Evolutionary conservation across 2,888 invertebrate genomes (phyloP), one percentile per base, ranked within the genome.

Genomic region (Eulithis testata): DNA sequence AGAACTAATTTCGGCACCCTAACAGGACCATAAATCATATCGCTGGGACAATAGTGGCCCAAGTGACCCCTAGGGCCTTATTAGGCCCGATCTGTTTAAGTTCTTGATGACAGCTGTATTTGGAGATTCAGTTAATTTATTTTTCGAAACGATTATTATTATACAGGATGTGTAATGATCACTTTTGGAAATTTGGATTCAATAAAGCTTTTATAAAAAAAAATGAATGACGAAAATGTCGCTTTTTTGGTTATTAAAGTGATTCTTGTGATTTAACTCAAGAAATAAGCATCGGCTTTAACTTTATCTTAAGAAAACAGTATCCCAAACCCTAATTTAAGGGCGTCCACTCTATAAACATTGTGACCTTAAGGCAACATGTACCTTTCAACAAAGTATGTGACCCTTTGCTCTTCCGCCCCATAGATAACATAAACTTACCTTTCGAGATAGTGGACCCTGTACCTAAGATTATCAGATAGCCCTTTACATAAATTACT

Each of bases 51-150:
- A 74, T 72, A 65, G 65, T 56, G 65, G 63, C 59, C 69, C 57
- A 57, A 70, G 67, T 68, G 65, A 65, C 62, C 71, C 71, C 67
- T 53, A 50, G 71, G 73, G 71, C 66, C 67, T 63, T 65, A 71
- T 69, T 67, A 66, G 54, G 71, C 64, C 44, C 66, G 70, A 69
- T 71, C 71, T 70, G 65, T 66, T 65, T 70, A 70, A 73, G 69
- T 70, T 73, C 60, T 53, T 66, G 73, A 68, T 71, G 74, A 74
- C 74, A 73, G 74, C 73, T 73, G 69, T 74, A 74, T 73, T 74
- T 70, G 60, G 69, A 65, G 66, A 63, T 61, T 63, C 62, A 37
- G 63, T 71, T 69, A 72, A 72, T 72, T 74, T 62, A 74, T 70
- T 56, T 68, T 40, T 8, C 21, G 21, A 21, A 21, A 1, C 21